phyloP scores from a whole-genome alignment of 2,888 invertebrate genomes.

The Nephrocerus scutellatus region DNA sequence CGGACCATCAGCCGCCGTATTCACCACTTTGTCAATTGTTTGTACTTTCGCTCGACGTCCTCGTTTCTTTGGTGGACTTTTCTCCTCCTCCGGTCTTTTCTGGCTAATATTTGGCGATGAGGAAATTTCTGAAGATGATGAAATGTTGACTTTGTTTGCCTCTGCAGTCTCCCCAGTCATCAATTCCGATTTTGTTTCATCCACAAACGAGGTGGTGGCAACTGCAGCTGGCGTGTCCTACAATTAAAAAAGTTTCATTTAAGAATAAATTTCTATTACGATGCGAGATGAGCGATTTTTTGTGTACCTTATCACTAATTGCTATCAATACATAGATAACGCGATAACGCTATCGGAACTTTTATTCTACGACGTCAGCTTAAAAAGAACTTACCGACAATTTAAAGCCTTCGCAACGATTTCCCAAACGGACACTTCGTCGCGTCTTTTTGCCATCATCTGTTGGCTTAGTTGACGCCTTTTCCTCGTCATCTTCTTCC shows the following conservation, averaged over 20 bases:
- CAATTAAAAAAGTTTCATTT: neutral
- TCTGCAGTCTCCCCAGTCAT: no score
- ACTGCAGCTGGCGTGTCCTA: no score
- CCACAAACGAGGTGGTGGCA: conserved; percentile 17
- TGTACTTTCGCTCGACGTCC: conserved; percentile 41
- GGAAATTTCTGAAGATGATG: no score
- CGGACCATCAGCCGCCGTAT: neutral
- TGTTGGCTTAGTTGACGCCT: conserved; percentile 12
- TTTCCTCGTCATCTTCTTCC: conserved; percentile 14
- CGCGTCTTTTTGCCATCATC: conserved; percentile 35
- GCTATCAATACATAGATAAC: no score
- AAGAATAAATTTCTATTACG: no score
- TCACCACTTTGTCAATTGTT: conserved; percentile 12
- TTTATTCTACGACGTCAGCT: neutral
- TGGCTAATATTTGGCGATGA: conserved; percentile 16
- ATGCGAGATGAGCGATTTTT: no score
- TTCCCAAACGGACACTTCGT: conserved; percentile 42
- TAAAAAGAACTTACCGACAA: conserved; percentile 21
- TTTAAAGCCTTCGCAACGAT: conserved; percentile 34
- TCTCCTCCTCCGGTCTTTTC: conserved; percentile 29
- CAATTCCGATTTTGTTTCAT: conserved; percentile 30
- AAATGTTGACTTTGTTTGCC: no score
- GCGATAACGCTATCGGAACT: neutral
- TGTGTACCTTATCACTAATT: no score
- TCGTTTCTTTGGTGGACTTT: conserved; percentile 43